These are phyloP conservation scores for Polia nebulosa DNA, from an alignment of 2,888 invertebrate species.

Conservation along the genomic window DNA sequence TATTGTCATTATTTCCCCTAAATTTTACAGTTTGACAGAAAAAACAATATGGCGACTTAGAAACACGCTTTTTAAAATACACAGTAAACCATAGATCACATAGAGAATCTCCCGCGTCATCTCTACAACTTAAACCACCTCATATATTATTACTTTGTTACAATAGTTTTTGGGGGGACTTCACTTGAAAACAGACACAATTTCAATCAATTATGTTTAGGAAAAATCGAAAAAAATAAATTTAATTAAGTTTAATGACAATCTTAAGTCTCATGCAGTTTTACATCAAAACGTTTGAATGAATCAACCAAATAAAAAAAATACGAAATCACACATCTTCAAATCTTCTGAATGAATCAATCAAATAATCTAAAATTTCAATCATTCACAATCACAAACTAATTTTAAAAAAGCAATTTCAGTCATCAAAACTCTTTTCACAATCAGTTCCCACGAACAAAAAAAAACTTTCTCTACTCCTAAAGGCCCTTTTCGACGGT, in stretches of 20 bases:
- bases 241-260: not conserved
- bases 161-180: constrained; percentile 54
- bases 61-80: constrained; percentile 45
- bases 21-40: not conserved
- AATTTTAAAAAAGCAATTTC: not conserved
- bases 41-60: constrained; percentile 35
- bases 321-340: too few relatives aligned
- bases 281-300: not conserved
- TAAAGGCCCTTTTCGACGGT: constrained; percentile 5
- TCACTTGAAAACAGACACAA: constrained; percentile 34
- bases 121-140: constrained; percentile 51
- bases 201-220: not conserved
- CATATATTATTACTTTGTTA: constrained; percentile 63
- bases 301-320: not conserved
- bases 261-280: not conserved
- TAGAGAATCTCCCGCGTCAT: constrained; percentile 55
- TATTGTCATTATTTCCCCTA: constrained; percentile 21
- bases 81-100: constrained; percentile 55
- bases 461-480: not conserved
- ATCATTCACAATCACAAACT: constrained; percentile 3
- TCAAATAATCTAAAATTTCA: too few relatives aligned
- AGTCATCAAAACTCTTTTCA: not conserved
- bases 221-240: not conserved
- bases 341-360: not conserved
- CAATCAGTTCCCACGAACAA: not conserved